phyloP scores from a whole-genome alignment of 2,797 vertebrate species.

The Eulemur rubriventer region DNA sequence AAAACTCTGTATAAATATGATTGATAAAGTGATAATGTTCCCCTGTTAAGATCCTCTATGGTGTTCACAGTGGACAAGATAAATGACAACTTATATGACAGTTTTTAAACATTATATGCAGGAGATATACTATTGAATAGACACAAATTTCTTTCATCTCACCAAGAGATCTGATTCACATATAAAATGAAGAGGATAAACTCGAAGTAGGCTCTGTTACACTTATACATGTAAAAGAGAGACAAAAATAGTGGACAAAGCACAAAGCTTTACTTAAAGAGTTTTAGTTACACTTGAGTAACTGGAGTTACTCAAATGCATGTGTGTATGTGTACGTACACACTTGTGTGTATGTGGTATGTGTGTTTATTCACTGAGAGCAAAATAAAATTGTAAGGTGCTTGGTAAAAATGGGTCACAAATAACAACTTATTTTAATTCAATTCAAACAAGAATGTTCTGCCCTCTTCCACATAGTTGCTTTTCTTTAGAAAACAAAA shows the following conservation, averaged over 20 bases:
- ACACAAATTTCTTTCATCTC: background rate
- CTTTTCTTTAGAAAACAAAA: background rate
- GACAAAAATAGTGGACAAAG: background rate
- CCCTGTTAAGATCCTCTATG: background rate
- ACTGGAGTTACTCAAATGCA: background rate
- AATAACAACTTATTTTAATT: background rate
- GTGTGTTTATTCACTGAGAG: background rate
- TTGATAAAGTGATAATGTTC: background rate
- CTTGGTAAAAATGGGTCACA: background rate
- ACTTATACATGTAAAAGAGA: background rate
- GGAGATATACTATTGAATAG: background rate
- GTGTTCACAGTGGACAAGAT: background rate
- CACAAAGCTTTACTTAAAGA: background rate
- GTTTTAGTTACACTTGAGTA: background rate
- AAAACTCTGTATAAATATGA: background rate
- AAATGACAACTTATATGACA: background rate
- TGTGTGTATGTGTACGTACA: too few species aligned
- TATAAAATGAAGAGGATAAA: background rate
- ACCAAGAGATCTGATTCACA: background rate
- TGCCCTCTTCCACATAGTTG: background rate
- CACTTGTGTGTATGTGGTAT: background rate
- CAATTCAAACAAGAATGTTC: background rate
- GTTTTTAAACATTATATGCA: background rate
- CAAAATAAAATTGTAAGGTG: background rate
- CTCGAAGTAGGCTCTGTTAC: background rate